Base-by-base conservation (phyloP, 2,888 invertebrate genomes). In the Drosophila nigricruria region DNA sequence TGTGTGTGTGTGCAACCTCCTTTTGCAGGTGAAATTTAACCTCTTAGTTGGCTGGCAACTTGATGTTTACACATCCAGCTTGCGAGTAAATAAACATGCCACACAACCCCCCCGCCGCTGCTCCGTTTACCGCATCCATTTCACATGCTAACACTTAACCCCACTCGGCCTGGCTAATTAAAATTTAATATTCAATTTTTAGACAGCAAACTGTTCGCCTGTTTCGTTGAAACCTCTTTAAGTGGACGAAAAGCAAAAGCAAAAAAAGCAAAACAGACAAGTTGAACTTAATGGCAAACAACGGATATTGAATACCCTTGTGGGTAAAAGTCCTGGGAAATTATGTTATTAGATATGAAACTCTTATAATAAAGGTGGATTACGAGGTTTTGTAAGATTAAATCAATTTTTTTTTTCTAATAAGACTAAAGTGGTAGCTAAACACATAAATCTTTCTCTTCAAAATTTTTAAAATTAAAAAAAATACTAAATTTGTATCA, bases 131-230 rank as follows among this genome's bases (percentile, higher is more conserved):
- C 38, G 43, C 40, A 50, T 40, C n/a, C 69, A 53, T 56, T 60
- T 23, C 60, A 52, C 53, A 61, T 61, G 61, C 56, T 18, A 52
- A 65, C 66, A 65, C 74, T 65, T 78, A 77, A 70, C 70, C 74
- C 74, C 49, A 58, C 78, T 73, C 69, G 59, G 70, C 43, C 38
- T 8, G 45, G 70, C 81, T 88, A 82, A 88, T 88, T 84, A 86
- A 84, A 86, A 88, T 88, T 88, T 86, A 86, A 84, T 82, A 82
- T 84, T 77, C 81, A 68, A 82, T 86, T 77, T 84, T 88, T 78
- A 68, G 76, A 72, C 81, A 53, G 70, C 64, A 47, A 60, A 81
- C 66, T 71, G 79, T 58, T 73, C 20, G 57, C 30, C 30, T 30
- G 30, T 30, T 30, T 10, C 23, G 65, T 27, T 57, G 16, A 81